Base-by-base conservation (phyloP, 2,888 invertebrate genomes). In the Clistopyga incitator region DNA sequence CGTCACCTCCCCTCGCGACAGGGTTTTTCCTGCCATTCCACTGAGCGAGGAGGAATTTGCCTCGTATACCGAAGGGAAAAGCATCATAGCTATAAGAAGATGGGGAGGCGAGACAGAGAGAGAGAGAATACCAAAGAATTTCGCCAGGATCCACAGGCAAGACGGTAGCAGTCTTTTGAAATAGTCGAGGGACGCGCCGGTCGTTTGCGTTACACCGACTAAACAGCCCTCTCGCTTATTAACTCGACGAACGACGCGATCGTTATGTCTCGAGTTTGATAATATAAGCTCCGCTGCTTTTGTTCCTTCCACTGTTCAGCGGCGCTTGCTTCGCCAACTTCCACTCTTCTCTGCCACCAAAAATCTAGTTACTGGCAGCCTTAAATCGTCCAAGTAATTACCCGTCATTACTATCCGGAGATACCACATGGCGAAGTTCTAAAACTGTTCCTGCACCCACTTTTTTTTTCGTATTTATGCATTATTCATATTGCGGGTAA, bases 31-130 rank as follows among this genome's bases (percentile, higher is more conserved):
- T 68, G 71, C 67, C 71, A 59, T 80, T 84, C 61, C 70, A 68
- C 38, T 74, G 65, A 67, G 68, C 78, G 76, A 74, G 80, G 76
- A 74, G 80, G 78, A 82, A 86, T 87, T 88, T 86, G 83, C 87
- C 86, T 88, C 81, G 72, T 74, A 85, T 68, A 84, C 75, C 84
- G 81, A 78, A 82, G 81, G 85, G 84, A 82, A 85, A 79, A 84
- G 81, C 59, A 59, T 25, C 70, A 34, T 70, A 59, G 78, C 72
- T 64, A 42, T 15, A 68, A 42, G 75, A 85, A 81, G 67, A 54
- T 71, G 81, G 81, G 54, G 54, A 78, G 76, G 76, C 50, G 23
- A 74, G 61, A 65, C 45, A 74, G 42, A 72, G 52, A 52, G 65
- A 65, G 74, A 68, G 82, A 64, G 76, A 84, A 82, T 82, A 86